Evolutionary conservation across 2,797 vertebrate genomes (phyloP).

Genomic region (Menidia menidia): DNA sequence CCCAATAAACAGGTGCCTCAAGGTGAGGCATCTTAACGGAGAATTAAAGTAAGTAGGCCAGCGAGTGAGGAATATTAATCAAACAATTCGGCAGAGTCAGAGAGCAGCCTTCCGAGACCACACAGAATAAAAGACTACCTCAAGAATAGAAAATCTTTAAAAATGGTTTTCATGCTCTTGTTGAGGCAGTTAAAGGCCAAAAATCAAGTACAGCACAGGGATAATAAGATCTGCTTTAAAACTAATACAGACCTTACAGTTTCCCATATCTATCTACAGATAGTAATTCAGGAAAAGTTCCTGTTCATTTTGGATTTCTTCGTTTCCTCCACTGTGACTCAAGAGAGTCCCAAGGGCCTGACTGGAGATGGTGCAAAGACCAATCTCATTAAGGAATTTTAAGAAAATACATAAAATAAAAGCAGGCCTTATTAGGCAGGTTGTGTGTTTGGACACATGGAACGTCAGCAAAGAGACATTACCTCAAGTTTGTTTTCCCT

Average conservation of each 20-base stretch:
- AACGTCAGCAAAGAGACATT: too few species aligned
- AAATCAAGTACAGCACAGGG: not conserved
- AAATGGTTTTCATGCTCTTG: slow-evolving; percentile 6
- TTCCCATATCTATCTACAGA: not conserved
- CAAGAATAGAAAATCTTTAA: not conserved
- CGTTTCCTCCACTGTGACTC: not conserved
- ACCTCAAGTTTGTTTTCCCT: too few species aligned
- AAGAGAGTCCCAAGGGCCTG: too few species aligned
- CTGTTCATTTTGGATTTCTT: slow-evolving; percentile 13
- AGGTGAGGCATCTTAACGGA: slow-evolving; percentile 50
- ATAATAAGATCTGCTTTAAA: not conserved
- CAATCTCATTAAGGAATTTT: not conserved
- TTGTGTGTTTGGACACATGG: too few species aligned
- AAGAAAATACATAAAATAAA: too few species aligned
- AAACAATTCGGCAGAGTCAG: slow-evolving; percentile 35
- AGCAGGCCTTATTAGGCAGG: too few species aligned
- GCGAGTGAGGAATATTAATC: slow-evolving; percentile 59
- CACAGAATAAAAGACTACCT: slow-evolving; percentile 20
- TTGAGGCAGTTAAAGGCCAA: not conserved
- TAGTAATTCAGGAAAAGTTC: not conserved
- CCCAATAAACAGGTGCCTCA: slow-evolving; percentile 36
- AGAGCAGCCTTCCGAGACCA: slow-evolving; percentile 16
- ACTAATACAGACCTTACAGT: not conserved
- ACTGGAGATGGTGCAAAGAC: not conserved
- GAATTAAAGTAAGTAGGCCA: slow-evolving; percentile 65